These are phyloP conservation scores for Hypomecis punctinalis DNA, from an alignment of 2,888 invertebrate species.

Conservation along the genomic window DNA sequence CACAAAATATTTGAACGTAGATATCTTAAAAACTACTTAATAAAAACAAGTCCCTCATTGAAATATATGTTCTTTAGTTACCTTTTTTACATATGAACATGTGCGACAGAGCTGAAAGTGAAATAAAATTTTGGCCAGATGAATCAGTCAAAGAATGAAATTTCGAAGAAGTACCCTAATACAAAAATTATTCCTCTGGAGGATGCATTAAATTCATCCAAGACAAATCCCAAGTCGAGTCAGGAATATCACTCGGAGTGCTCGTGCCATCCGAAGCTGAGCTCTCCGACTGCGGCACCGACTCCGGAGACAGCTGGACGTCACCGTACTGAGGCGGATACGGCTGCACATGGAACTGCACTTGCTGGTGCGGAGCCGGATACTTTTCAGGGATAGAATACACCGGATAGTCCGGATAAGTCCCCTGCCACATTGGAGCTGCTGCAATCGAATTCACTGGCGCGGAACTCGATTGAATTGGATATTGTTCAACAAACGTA, in stretches of 20 bases:
- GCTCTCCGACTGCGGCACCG: slow-evolving; percentile 37
- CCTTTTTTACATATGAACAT: too few relatives aligned
- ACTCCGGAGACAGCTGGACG: slow-evolving; percentile 42
- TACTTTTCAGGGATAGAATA: slow-evolving; percentile 47
- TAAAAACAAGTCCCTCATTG: too few relatives aligned
- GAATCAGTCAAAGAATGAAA: too few relatives aligned
- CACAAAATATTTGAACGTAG: too few relatives aligned
- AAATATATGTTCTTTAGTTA: too few relatives aligned
- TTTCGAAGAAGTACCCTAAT: too few relatives aligned
- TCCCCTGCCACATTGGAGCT: slow-evolving; percentile 32
- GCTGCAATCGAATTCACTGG: slow-evolving; percentile 35
- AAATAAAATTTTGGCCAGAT: too few relatives aligned
- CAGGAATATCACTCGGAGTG: slow-evolving; percentile 43
- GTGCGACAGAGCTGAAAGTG: too few relatives aligned
- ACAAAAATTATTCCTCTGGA: slow-evolving; percentile 52
- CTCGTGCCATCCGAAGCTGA: slow-evolving; percentile 29
- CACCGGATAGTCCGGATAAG: slow-evolving; percentile 47
- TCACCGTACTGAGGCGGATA: slow-evolving; percentile 46
- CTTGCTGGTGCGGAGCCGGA: slow-evolving; percentile 48
- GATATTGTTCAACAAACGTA: slow-evolving; percentile 54
- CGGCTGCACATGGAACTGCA: slow-evolving; percentile 47
- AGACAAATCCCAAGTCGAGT: slow-evolving; percentile 64
- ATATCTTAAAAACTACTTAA: too few relatives aligned
- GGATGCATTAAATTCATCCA: slow-evolving; percentile 63
- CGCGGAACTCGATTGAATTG: slow-evolving; percentile 44